Evolutionary conservation across 2,113 vertebrate genomes (phyloP), one percentile per base, ranked within the genome.

Genomic region (Strigops habroptila): DNA sequence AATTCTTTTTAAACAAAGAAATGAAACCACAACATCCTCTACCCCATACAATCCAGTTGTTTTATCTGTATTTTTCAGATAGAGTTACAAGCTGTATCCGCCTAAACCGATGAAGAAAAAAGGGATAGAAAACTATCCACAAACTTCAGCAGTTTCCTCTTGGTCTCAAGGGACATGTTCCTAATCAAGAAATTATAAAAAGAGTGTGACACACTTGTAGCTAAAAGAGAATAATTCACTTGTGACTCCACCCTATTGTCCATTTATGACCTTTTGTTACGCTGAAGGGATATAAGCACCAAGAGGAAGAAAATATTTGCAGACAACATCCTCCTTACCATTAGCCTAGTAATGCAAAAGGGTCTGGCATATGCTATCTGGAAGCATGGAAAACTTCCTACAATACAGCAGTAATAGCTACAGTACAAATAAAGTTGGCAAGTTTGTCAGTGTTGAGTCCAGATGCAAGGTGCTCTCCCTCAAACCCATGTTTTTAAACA

Each of bases 311-410:
- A 63, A 84, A 76, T 18, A 21, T 9, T 65, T 24, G 35, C 27
- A 88, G 69, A 77, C 63, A 75, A 51, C 62, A 48, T 87, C 49
- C 51, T 86, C n/a, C 18, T 91, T 41, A 63, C 7, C 24, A n/a
- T 46, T 71, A 49, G n/a, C 12, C 3, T 21, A 52, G 25, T 6
- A 62, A 33, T 4, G 16, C 65, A 65, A 88, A 86, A 71, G 60
- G 60, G 35, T 52, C 84, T 82, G 87, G 25, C 10, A 28, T 69
- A 21, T 14, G n/a, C 62, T 60, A 43, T 31, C 74, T 62, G 52
- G 52, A 91, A 91, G 49, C 62, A 94, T 14, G 22, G 83, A 85
- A 46, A 86, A 63, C 65, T 90, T 93, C 70, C 90, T 95, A 28
- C n/a, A 60, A 43, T 37, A 57, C 4, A 88, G 88, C 76, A 83